These are phyloP conservation scores for Rhyzopertha dominica DNA, from an alignment of 1,140 invertebrate genomes.

Conservation along the genomic window DNA sequence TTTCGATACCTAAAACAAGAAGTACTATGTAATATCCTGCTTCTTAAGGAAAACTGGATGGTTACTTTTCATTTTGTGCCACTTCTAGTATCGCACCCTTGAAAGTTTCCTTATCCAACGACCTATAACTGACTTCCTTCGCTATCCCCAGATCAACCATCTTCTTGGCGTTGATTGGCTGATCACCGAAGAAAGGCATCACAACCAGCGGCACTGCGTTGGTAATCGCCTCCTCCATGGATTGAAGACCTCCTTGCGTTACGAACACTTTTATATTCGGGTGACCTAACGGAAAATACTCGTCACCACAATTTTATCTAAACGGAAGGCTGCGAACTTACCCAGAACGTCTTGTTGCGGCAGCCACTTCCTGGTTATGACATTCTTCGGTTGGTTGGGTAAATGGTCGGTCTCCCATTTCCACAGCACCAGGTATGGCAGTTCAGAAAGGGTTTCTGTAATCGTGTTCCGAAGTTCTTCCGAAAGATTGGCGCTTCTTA, in stretches of 20 bases:
- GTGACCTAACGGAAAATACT: conserved; percentile 47
- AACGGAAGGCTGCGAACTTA: conserved; percentile 44
- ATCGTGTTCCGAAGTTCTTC: conserved; percentile 45
- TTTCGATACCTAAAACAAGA: conserved; percentile 39
- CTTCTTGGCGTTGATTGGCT: conserved; percentile 31
- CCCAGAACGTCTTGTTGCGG: conserved; percentile 65
- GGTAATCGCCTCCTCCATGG: conserved; percentile 47
- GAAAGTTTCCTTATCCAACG: conserved; percentile 13
- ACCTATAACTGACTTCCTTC: conserved; percentile 16
- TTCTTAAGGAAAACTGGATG: conserved; percentile 8
- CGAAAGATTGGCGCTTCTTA: conserved; percentile 51
- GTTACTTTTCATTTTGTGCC: conserved; percentile 15
- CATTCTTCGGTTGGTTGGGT: conserved; percentile 53
- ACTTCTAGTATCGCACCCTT: conserved; percentile 20
- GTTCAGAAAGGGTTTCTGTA: conserved; percentile 46
- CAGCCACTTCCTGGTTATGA: conserved; percentile 60
- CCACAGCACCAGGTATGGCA: conserved; percentile 51
- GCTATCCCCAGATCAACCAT: conserved; percentile 30
- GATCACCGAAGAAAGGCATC: conserved; percentile 42
- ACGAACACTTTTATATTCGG: conserved; percentile 44
- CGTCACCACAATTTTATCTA: conserved; percentile 44
- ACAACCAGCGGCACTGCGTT: conserved; percentile 49
- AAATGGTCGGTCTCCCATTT: conserved; percentile 52
- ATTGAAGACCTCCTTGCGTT: conserved; percentile 51
- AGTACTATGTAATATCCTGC: background rate